Conservation (phyloP, 1,140 invertebrate species). For the Saxidomus purpurata region DNA sequence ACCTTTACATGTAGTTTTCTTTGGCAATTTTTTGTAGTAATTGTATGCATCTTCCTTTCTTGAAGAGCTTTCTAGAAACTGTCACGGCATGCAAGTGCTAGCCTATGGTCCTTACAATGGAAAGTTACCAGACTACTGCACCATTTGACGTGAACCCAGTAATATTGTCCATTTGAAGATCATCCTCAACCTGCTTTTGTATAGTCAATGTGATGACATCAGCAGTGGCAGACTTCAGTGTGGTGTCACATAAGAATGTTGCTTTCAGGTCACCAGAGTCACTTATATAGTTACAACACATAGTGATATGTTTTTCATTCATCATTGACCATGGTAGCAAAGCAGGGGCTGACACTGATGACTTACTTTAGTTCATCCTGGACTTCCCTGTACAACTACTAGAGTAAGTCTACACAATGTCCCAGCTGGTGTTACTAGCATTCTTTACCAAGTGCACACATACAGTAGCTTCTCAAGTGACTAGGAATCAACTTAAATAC, state of each 20-base stretch:
- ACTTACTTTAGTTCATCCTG: neutral
- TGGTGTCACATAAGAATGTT: conserved; percentile 44
- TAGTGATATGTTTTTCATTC: neutral
- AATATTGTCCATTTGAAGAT: conserved; percentile 26
- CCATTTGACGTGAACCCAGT: conserved; percentile 12
- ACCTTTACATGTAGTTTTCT: neutral
- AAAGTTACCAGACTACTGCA: neutral
- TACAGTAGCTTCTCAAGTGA: too few relatives aligned
- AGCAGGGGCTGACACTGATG: neutral
- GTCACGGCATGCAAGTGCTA: conserved; percentile 1
- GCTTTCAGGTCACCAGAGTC: too few relatives aligned
- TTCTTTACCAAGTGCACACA: conserved; percentile 25
- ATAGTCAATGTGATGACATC: conserved; percentile 16
- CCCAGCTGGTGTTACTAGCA: conserved; percentile 15
- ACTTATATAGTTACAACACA: neutral
- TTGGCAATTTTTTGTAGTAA: neutral
- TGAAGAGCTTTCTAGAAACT: neutral
- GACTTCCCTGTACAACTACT: neutral
- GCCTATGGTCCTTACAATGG: conserved; percentile 10
- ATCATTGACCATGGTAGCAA: neutral
- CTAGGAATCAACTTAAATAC: too few relatives aligned
- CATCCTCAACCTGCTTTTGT: neutral
- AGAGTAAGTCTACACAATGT: neutral
- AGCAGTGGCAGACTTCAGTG: conserved; percentile 43
- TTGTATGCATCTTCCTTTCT: neutral